Conservation (phyloP, 2,797 vertebrate species). For the Microctenopoma steveboyesi region DNA sequence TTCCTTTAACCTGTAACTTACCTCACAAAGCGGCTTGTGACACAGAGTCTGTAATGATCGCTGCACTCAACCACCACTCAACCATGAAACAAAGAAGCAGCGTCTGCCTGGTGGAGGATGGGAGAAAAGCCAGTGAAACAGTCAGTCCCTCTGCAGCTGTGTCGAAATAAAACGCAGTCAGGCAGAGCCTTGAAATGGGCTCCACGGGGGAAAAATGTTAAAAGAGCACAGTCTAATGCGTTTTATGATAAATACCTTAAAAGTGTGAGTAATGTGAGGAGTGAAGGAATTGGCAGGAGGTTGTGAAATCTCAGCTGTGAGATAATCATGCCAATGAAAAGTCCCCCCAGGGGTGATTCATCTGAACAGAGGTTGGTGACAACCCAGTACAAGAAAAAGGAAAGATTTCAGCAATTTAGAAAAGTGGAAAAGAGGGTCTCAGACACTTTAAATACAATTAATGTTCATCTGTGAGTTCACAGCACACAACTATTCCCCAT, state of each 20-base stretch:
- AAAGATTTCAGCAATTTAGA: not conserved
- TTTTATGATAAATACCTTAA: conserved; percentile 81
- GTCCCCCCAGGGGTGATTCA: conserved; percentile 74
- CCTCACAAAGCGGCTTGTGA: conserved; percentile 67
- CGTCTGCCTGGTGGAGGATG: conserved; percentile 70
- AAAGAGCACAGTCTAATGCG: conserved; percentile 74
- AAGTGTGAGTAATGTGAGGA: conserved; percentile 75
- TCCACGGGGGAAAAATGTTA: conserved; percentile 45
- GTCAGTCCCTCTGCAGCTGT: conserved; percentile 56
- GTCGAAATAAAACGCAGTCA: conserved; percentile 79
- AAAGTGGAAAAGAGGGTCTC: not conserved
- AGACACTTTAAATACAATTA: no score
- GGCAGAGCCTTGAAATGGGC: conserved; percentile 72
- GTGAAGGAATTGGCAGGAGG: conserved; percentile 51
- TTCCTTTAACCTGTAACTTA: conserved; percentile 62
- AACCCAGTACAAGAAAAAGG: conserved; percentile 51
- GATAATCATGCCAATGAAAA: conserved; percentile 76
- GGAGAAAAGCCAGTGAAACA: conserved; percentile 60
- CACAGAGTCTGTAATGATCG: conserved; percentile 75
- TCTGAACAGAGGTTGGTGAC: conserved; percentile 64
- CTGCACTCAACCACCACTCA: conserved; percentile 55
- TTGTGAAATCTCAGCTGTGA: conserved; percentile 68
- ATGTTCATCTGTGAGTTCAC: not conserved
- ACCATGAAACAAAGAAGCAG: conserved; percentile 77
- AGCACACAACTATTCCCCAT: not conserved